phyloP scores from a whole-genome alignment of 2,888 invertebrate genomes.

The Tetranychus truncatus region DNA sequence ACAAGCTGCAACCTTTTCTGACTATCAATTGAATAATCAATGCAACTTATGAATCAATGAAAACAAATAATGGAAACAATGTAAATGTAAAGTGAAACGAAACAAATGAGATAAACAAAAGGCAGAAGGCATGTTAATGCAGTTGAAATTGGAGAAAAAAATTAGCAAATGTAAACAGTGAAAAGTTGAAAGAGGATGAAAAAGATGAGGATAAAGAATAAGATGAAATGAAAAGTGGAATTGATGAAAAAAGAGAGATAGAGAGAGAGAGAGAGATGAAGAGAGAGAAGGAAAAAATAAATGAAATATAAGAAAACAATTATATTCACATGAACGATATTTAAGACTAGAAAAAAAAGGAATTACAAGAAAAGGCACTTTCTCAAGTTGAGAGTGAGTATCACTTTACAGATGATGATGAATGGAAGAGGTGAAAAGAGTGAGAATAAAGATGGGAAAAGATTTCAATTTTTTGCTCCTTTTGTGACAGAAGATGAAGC shows the following conservation, averaged over 20 bases:
- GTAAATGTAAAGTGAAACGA: too few species aligned
- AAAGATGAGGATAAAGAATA: background rate
- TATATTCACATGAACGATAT: background rate
- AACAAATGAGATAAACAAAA: too few species aligned
- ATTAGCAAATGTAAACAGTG: too few species aligned
- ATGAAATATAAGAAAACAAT: background rate
- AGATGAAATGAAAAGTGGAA: background rate
- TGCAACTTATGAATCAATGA: too few species aligned
- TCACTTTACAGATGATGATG: background rate
- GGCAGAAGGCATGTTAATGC: too few species aligned
- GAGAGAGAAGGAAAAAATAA: background rate
- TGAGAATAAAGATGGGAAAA: background rate
- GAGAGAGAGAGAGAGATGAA: background rate
- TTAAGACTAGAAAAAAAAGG: background rate
- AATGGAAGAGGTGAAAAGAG: background rate
- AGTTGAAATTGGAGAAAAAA: too few species aligned
- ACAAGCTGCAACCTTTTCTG: too few species aligned
- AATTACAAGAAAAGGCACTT: background rate
- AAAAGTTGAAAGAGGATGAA: background rate
- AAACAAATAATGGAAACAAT: too few species aligned
- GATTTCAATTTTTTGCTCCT: background rate
- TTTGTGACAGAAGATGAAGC: too few species aligned
- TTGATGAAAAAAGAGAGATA: background rate
- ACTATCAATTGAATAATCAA: too few species aligned
- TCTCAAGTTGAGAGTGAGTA: background rate